A percentile compares a stretch with the other conserved stretches of the same genome.
phyloP scores from a whole-genome alignment of 2,888 invertebrate species.

The Morpho deidamia region DNA sequence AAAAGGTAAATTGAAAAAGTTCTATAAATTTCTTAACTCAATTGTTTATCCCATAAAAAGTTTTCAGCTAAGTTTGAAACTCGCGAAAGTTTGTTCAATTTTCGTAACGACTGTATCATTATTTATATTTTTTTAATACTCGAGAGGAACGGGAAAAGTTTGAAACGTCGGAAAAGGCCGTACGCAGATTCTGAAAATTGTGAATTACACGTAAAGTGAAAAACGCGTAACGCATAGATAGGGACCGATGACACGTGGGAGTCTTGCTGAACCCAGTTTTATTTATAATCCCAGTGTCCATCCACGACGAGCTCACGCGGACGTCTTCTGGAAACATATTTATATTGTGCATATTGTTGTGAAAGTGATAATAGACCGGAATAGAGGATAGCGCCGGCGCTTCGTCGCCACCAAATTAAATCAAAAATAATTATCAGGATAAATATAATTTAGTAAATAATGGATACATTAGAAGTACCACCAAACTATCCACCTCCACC shows the following conservation, averaged over 20 bases:
- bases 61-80: too few relatives aligned
- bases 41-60: too few relatives aligned
- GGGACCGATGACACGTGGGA: constrained; percentile 20
- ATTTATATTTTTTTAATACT: not conserved
- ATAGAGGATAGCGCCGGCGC: constrained; percentile 53
- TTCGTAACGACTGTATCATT: not conserved
- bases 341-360: constrained; percentile 24
- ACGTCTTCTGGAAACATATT: constrained; percentile 43
- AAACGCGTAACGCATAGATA: constrained; percentile 13
- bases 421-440: not conserved
- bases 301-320: constrained; percentile 46
- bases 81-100: not conserved
- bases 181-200: not conserved
- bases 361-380: constrained; percentile 28
- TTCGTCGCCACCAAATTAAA: not conserved
- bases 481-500: constrained; percentile 61
- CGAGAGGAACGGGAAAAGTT: not conserved
- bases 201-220: not conserved
- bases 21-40: too few relatives aligned
- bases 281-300: constrained; percentile 73
- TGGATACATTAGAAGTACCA: constrained; percentile 50
- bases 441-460: constrained; percentile 20
- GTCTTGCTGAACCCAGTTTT: constrained; percentile 41
- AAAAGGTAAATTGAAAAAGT: too few relatives aligned
- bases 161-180: not conserved